Evolutionary conservation across 2,113 vertebrate species (phyloP), one percentile per base, ranked within the genome.

Genomic region (Cathartes aura): DNA sequence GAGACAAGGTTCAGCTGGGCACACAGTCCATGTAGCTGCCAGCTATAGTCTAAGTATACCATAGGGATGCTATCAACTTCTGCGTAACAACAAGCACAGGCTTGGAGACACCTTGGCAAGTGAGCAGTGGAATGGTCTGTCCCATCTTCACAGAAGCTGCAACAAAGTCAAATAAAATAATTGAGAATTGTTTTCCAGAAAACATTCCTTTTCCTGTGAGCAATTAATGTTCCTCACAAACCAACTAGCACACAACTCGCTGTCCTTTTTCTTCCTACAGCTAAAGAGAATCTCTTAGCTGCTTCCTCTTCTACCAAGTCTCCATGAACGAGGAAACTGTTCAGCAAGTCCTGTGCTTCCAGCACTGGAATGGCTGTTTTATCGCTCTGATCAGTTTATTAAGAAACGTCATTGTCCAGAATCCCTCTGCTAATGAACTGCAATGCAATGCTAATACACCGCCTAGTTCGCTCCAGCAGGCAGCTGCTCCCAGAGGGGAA

Each of bases 401-500:
- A 93, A 72, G 75, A 60, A 72, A 36, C 30, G 76, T 32, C 15
- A 23, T 60, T 68, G 88, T 56, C 91, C 94, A 88, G 74, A 86
- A 94, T 55, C 60, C 59, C 56, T 90, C 66, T 91, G 78, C 67
- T 93, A 75, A 82, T 50, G 64, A 94, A 83, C 58, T 60, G 79
- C 78, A 75, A 34, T 19, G 52, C 67, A 83, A 90, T 90, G 87
- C 45, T 90, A 74, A 83, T 36, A 58, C 15, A 80, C 19, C 6
- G 12, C 71, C 74, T 60, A 4, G 21, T 9, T 90, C 26, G 81
- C 55, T 95, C 63, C 81, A 80, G 89, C 52, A 93, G 66, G 73
- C 88, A 91, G 87, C 83, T 88, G 55, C 80, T 97, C 73, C 94
- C 89, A 87, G 55, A 95, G 59, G 58, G 29, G 23, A 93, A 67